Evolutionary conservation across 2,113 vertebrate species (phyloP), one percentile per base, ranked within the genome.

Genomic region (Vanacampus margaritifer): DNA sequence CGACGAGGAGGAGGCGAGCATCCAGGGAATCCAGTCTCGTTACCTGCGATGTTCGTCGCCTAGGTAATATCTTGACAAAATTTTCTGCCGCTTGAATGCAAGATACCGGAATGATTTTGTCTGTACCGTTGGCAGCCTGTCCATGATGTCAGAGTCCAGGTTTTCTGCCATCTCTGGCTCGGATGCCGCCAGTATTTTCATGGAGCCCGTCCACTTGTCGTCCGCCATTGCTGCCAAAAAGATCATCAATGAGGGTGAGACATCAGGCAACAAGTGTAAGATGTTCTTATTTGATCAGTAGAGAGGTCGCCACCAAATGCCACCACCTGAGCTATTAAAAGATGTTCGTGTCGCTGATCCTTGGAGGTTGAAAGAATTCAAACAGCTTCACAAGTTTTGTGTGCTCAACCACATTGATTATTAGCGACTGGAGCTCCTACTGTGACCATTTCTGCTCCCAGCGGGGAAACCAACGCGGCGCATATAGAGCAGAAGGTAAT

Each of bases 121-220:
- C 23, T 21, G n/a, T 26, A 63, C 21, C 48, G 1, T 59, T 24
- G 21, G 43, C 62, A 91, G 87, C 51, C 85, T 90, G 62, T 90
- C 88, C n/a, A 64, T 80, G 82, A 35, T 57, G 0, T 89, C 86
- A 0, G 89, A 87, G 41, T 89, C 82, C 84, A 96, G 96, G 82
- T 96, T 90, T 71, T 99, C 97, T 0, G 2, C 89, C 74, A 78
- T 95, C 71, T 98, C 96, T 0, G 95, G 95, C 0, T 88, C 95
- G 0, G 93, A 98, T 0, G 94, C 95, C 0, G 94, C 95, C 50
- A 98, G 95, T 82, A 97, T 99, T 78, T 95, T 96, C 86, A 97
- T 99, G 97, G 97, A 98, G 37, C 97, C 97, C 64, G 98, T 99
- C 69, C 95, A 99, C 76, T 92, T 99, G 5, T 97, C 96, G 0